These are phyloP conservation scores for Embiotoca jacksoni DNA, from an alignment of 2,113 vertebrate genomes.

Conservation along the genomic window DNA sequence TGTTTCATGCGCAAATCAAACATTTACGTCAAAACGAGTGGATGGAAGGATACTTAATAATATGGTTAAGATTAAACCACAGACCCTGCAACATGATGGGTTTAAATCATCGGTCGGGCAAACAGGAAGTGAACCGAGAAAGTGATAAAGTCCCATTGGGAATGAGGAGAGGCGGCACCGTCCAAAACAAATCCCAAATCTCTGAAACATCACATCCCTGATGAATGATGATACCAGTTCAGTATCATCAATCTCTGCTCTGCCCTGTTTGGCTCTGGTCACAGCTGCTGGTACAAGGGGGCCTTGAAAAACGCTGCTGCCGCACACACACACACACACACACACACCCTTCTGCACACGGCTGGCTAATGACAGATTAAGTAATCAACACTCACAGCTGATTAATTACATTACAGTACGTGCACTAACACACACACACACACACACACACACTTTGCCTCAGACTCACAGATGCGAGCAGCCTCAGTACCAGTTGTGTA, in stretches of 20 bases:
- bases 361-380: conserved; percentile 80
- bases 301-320: conserved; percentile 56
- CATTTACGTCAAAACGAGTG: no score
- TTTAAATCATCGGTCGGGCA: conserved; percentile 34
- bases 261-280: conserved; percentile 73
- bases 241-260: conserved; percentile 77
- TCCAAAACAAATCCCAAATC: conserved; percentile 56
- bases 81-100: background rate
- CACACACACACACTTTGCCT: conserved; percentile 17
- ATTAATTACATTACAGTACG: conserved; percentile 76
- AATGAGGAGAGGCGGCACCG: conserved; percentile 43
- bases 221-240: conserved; percentile 74
- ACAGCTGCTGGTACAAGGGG: conserved; percentile 75
- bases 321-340: conserved; percentile 21
- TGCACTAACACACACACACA: conserved; percentile 17
- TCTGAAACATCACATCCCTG: conserved; percentile 63
- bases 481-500: conserved; percentile 55
- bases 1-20: no score
- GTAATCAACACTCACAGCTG: conserved; percentile 79
- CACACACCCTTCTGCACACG: conserved; percentile 45
- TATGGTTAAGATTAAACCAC: conserved; percentile 6
- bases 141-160: conserved; percentile 48
- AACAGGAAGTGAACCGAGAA: conserved; percentile 54
- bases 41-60: background rate
- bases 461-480: conserved; percentile 48